A percentile compares a stretch with the other conserved stretches of the same genome.
Evolutionary conservation across 2,113 vertebrate species (phyloP).

Genomic region (Noturus placidus): DNA sequence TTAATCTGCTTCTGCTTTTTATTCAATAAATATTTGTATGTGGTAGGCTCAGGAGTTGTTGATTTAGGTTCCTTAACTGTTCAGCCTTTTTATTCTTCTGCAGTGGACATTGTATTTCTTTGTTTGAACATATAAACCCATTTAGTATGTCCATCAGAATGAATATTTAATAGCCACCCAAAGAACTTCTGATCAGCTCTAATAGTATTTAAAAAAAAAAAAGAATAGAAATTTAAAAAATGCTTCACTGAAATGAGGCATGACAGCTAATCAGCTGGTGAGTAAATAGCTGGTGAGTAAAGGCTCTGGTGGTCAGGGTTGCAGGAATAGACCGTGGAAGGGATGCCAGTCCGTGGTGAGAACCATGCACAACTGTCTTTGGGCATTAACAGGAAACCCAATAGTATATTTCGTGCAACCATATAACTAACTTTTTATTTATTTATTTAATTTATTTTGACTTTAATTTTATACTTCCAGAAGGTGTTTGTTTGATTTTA

Average conservation of each 20-base stretch:
- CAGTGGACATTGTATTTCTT: too few species aligned
- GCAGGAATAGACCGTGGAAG: background rate
- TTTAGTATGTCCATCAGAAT: background rate
- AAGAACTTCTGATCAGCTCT: background rate
- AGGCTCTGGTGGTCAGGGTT: background rate
- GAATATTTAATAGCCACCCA: background rate
- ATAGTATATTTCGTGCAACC: background rate
- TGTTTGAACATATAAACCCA: background rate
- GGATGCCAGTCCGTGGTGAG: too few species aligned
- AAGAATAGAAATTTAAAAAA: too few species aligned
- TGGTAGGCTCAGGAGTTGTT: background rate
- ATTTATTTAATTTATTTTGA: too few species aligned
- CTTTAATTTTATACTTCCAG: too few species aligned
- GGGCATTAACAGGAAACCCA: background rate
- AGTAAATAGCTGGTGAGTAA: background rate
- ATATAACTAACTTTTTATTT: background rate
- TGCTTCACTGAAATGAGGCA: background rate
- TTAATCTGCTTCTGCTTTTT: conserved; percentile 39
- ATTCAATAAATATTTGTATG: conserved; percentile 40
- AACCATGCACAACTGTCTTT: background rate
- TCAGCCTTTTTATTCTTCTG: background rate
- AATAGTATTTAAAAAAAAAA: background rate
- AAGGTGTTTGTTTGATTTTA: too few species aligned
- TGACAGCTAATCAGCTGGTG: background rate
- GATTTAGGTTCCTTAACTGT: background rate